Percentiles rank a stretch among this genome's conserved stretches.
Conservation (phyloP, 2,888 invertebrate species). For the Cataglyphis albicans region DNA sequence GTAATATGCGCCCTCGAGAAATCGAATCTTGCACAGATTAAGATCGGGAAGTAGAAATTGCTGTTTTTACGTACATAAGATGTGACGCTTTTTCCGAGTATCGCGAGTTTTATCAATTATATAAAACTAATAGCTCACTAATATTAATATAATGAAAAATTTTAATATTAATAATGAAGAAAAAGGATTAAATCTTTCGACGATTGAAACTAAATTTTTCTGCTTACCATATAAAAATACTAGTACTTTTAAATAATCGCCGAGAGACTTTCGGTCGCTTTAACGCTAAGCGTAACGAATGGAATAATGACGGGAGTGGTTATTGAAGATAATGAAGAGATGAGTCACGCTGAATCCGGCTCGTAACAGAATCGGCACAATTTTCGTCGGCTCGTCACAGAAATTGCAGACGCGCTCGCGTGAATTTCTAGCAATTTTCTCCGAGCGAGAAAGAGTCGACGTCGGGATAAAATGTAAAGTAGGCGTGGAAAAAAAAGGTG, state of each 20-base stretch:
- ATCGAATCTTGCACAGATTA: conserved; percentile 21
- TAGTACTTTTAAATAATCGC: background rate
- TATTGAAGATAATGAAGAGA: conserved; percentile 46
- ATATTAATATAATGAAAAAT: background rate
- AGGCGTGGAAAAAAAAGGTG: conserved; percentile 62
- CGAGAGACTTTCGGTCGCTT: conserved; percentile 11
- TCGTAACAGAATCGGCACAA: conserved; percentile 36
- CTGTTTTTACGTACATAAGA: background rate
- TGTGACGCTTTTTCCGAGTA: background rate
- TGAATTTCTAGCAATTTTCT: conserved; percentile 52
- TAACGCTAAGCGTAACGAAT: conserved; percentile 53
- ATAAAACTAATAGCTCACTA: background rate
- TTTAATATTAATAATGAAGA: background rate
- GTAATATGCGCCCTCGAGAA: conserved; percentile 10
- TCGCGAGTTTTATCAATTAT: background rate
- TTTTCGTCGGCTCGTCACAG: conserved; percentile 52
- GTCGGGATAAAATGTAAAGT: conserved; percentile 65
- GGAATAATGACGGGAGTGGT: conserved; percentile 26
- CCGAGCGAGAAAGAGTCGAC: conserved; percentile 44
- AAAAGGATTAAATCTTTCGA: background rate
- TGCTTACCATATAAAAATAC: background rate
- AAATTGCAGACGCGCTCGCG: conserved; percentile 56
- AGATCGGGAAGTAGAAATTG: background rate
- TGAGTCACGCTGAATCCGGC: conserved; percentile 25
- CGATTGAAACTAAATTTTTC: background rate